phyloP scores from a whole-genome alignment of 2,113 vertebrate genomes.

The Paramisgurnus dabryanus region DNA sequence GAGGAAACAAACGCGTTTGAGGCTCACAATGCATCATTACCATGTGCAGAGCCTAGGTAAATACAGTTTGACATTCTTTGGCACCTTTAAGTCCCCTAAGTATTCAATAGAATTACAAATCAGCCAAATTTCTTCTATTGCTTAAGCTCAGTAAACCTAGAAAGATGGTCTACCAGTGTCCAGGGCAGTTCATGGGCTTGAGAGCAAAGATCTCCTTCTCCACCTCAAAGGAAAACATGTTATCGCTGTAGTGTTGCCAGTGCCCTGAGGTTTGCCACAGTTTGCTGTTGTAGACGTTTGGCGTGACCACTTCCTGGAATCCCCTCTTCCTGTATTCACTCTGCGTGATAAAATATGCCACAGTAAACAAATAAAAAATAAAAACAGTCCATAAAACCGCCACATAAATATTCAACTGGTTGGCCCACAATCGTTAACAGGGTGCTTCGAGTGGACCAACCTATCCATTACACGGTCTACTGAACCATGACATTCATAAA shows the following conservation, averaged over 20 bases:
- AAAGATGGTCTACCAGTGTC: constrained; percentile 84
- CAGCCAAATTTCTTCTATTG: background rate
- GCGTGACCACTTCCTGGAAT: constrained; percentile 95
- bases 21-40: too few species aligned
- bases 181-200: constrained; percentile 98
- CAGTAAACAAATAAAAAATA: background rate
- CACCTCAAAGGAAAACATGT: constrained; percentile 97
- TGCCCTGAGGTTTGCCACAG: constrained; percentile 97
- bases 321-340: constrained; percentile 90
- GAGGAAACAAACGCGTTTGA: too few species aligned
- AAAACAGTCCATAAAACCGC: background rate
- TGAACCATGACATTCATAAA: constrained; percentile 30
- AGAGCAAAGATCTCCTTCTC: constrained; percentile 95
- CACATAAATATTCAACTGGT: constrained; percentile 28
- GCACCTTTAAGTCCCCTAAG: too few species aligned
- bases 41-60: too few species aligned
- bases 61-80: too few species aligned
- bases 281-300: constrained; percentile 96
- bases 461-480: constrained; percentile 33
- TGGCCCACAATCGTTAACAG: constrained; percentile 12
- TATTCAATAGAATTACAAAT: background rate
- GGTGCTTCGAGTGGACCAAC: constrained; percentile 26
- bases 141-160: background rate
- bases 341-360: constrained; percentile 62
- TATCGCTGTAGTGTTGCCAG: constrained; percentile 98